Conservation (phyloP, 2,113 vertebrate genomes). For the Mesocricetus auratus region DNA sequence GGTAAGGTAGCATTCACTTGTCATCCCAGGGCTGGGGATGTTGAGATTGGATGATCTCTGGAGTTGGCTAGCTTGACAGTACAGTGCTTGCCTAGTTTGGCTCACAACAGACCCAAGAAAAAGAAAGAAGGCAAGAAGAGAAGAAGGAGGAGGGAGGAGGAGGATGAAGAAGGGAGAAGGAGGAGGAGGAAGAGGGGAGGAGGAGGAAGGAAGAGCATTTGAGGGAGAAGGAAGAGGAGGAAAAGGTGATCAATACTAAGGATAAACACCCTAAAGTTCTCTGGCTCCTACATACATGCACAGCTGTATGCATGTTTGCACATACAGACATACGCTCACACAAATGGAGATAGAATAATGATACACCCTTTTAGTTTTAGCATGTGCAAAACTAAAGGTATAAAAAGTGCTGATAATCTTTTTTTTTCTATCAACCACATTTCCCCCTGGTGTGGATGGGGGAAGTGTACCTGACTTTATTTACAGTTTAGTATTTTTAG, state of each 20-base stretch:
- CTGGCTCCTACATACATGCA: rapidly evolving
- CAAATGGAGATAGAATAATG: not conserved
- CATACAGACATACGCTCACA: not conserved
- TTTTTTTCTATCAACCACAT: not conserved
- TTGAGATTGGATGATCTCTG: not conserved
- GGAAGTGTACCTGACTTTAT: not conserved
- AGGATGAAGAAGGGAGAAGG: not conserved
- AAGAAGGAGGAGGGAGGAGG: too few relatives aligned
- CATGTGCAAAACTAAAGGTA: not conserved
- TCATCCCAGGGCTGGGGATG: too few relatives aligned
- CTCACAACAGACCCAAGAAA: not conserved
- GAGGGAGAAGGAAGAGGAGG: too few relatives aligned
- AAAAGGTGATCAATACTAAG: not conserved
- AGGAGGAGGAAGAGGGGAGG: too few relatives aligned
- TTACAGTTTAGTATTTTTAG: not conserved
- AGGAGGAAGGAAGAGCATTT: too few relatives aligned
- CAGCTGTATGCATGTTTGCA: rapidly evolving
- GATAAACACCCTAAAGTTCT: not conserved
- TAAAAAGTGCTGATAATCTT: not conserved
- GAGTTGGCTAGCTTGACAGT: too few relatives aligned
- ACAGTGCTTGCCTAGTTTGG: not conserved
- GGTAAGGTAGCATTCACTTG: not conserved
- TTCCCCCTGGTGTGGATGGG: not conserved
- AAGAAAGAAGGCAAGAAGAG: too few relatives aligned
- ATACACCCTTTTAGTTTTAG: not conserved